Base-by-base conservation (phyloP, 2,113 vertebrate genomes). In the Paedocypris sp. region DNA sequence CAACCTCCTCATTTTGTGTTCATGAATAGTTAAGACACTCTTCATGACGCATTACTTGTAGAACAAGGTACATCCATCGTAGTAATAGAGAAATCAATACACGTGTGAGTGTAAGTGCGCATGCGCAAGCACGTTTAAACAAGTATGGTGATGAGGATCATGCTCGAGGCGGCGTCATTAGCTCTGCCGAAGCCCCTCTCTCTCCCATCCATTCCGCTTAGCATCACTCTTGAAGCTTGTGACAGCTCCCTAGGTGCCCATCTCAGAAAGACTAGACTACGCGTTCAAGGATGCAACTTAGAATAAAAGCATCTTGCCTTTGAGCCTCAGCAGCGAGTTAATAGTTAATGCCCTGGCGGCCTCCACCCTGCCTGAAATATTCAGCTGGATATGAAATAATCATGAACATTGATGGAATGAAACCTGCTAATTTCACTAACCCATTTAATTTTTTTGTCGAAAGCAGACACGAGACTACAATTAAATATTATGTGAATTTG, bases 361-460 rank as follows among this genome's bases (percentile, higher is more conserved):
- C 51, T 68, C 73, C 49, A 32, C 72, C 46, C 31, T 26, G 26
- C 33, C 13, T 86, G 50, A 82, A 83, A 82, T 77, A 86, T 86
- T 83, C 70, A 86, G 52, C 58, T 67, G 47, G 15, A 31, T 49
- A 83, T 86, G 74, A 85, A 86, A 85, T 80, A 85, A 74, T 83
- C 71, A 86, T 86, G 82, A 86, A 77, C 79, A 67, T 75, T 83
- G 83, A 85, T 85, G 83, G 82, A 85, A 82, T 74, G 79, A 85
- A 82, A 81, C 81, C 75, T 66, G 73, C 79, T 85, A 82, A 86
- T 86, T 83, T 83, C 81, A 79, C 74, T 68, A 61, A 65, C 76
- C 72, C 66, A 68, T n/a, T n/a, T n/a, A n/a, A 68, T 79, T 76
- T 80, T 67, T 45, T 60, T 66, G 5, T 4, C 58, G n/a, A 56